These are phyloP conservation scores for Agrochola lychnidis DNA, from an alignment of 2,888 invertebrate species.

Conservation along the genomic window DNA sequence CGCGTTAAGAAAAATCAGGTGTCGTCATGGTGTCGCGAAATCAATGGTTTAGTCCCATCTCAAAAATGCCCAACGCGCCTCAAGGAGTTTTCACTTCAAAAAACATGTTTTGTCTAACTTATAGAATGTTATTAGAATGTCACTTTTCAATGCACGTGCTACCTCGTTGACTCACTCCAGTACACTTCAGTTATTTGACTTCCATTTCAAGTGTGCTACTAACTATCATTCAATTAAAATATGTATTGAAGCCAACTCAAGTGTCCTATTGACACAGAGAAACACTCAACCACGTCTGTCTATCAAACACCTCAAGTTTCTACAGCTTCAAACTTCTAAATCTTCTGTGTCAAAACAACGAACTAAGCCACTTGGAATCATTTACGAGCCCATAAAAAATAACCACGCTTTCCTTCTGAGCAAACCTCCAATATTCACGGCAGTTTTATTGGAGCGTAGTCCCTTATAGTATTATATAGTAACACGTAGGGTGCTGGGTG, in stretches of 20 bases:
- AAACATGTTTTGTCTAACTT: not conserved
- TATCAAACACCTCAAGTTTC: constrained; percentile 19
- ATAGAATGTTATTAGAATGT: constrained; percentile 39
- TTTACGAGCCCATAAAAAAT: constrained; percentile 72
- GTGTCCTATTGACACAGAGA: constrained; percentile 23
- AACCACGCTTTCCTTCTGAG: constrained; percentile 69
- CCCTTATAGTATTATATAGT: constrained; percentile 61
- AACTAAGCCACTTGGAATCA: constrained; percentile 66
- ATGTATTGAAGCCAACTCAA: constrained; percentile 22
- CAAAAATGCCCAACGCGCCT: no score
- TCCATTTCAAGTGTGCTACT: constrained; percentile 47
- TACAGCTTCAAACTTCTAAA: constrained; percentile 51
- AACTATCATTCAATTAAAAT: constrained; percentile 41
- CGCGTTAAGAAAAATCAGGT: no score
- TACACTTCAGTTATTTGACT: constrained; percentile 50
- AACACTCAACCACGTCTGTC: not conserved
- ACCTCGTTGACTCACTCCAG: constrained; percentile 35
- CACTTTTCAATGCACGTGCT: constrained; percentile 39
- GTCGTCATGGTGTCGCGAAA: no score
- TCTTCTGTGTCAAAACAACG: constrained; percentile 56
- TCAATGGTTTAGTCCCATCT: no score
- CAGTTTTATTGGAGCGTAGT: constrained; percentile 64
- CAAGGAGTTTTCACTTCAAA: no score
- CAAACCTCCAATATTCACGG: constrained; percentile 65
- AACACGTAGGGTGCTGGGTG: constrained; percentile 66